A percentile compares a stretch with the other conserved stretches of the same genome.
Conservation (phyloP, 1,140 invertebrate genomes). For the Drosophila rufa region DNA sequence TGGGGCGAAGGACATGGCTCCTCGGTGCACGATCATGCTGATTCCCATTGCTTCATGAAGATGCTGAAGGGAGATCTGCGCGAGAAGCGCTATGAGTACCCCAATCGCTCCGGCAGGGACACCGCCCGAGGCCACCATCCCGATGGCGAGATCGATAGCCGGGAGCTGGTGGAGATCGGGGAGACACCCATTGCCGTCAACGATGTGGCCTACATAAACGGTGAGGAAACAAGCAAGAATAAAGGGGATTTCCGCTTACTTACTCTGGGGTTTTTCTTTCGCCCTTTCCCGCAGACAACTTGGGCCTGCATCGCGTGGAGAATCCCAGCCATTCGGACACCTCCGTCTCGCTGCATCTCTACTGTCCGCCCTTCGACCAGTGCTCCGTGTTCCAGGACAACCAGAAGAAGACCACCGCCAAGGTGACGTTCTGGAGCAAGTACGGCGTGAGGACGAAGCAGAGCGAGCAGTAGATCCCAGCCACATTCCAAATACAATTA, state of each 20-base stretch:
- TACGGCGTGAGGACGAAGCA: slow-evolving; percentile 74
- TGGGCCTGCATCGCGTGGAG: slow-evolving; percentile 98
- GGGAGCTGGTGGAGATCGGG: slow-evolving; percentile 87
- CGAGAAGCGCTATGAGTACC: slow-evolving; percentile 87
- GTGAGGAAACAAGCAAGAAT: slow-evolving; percentile 86
- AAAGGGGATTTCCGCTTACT: background rate
- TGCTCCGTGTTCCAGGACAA: slow-evolving; percentile 97
- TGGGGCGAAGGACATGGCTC: slow-evolving; percentile 98
- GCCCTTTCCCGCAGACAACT: slow-evolving; percentile 88
- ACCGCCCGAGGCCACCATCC: slow-evolving; percentile 18
- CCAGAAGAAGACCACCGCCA: slow-evolving; percentile 88
- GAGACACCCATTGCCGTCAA: slow-evolving; percentile 89
- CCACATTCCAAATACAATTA: slow-evolving; percentile 41
- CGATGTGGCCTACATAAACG: slow-evolving; percentile 97
- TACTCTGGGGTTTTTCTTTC: background rate
- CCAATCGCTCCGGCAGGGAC: slow-evolving; percentile 43
- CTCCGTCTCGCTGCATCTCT: slow-evolving; percentile 97
- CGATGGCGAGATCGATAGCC: slow-evolving; percentile 62
- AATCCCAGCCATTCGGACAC: slow-evolving; percentile 95
- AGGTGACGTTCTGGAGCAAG: slow-evolving; percentile 91
- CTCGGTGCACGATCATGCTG: slow-evolving; percentile 97
- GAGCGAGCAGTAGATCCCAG: slow-evolving; percentile 57
- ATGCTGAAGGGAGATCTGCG: slow-evolving; percentile 90
- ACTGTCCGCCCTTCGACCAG: slow-evolving; percentile 96
- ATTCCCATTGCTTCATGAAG: slow-evolving; percentile 99